These are phyloP conservation scores for Onychorhynchus coronatus DNA, from an alignment of 2,113 vertebrate species.

Conservation along the genomic window DNA sequence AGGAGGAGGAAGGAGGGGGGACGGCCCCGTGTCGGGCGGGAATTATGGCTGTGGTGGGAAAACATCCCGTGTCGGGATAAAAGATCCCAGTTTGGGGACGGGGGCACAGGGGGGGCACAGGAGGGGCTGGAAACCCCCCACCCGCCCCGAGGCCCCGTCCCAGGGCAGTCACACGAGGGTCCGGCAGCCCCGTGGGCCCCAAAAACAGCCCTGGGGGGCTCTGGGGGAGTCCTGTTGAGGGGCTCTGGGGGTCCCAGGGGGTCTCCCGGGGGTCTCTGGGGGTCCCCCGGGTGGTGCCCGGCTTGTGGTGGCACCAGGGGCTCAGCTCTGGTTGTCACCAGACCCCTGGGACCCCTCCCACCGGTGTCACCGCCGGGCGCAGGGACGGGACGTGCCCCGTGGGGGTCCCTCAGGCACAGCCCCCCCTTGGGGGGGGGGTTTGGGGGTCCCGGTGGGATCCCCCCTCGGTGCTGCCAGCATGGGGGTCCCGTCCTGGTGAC, in stretches of 20 bases:
- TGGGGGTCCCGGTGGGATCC: not conserved
- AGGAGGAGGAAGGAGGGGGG: not conserved
- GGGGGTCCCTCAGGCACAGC: no score
- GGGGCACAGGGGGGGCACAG: not conserved
- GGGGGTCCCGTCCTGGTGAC: not conserved
- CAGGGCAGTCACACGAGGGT: not conserved
- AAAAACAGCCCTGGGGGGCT: not conserved
- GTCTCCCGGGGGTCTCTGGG: no score
- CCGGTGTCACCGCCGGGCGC: no score
- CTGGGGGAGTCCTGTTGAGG: no score
- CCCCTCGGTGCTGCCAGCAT: not conserved
- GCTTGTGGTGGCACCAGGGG: not conserved
- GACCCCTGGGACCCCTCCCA: no score
- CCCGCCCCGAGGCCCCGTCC: no score
- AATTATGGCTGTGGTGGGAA: not conserved
- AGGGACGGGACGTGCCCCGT: not conserved
- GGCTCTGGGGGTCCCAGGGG: no score
- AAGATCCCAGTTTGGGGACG: no score
- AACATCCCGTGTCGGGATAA: fast-evolving
- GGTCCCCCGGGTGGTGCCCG: no score
- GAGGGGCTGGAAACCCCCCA: not conserved
- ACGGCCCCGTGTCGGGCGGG: not conserved
- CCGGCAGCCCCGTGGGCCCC: not conserved
- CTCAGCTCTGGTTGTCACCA: no score
- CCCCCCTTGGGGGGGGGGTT: no score